Base-by-base conservation (phyloP, 2,113 vertebrate species). In the Bungarus multicinctus region DNA sequence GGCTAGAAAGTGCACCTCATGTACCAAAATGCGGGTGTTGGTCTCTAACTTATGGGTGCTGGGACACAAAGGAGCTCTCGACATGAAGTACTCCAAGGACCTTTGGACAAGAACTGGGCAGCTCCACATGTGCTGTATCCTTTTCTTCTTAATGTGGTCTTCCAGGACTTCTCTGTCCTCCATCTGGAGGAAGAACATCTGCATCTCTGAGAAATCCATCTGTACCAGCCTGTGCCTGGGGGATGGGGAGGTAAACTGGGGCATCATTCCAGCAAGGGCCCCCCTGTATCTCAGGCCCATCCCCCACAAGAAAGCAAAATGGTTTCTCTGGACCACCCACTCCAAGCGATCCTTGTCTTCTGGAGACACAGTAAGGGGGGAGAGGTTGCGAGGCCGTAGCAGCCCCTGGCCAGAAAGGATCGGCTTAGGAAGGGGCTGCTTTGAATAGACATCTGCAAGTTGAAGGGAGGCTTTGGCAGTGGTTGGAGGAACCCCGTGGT, bases 161-260 rank as follows among this genome's bases (percentile, higher is more conserved):
- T 96, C 94, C 30, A 95, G 89, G 54, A 57, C 89, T 25, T 88
- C 92, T 87, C 64, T 93, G 39, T 23, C 58, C 22, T 57, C 69
- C 34, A 25, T 39, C 30, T 88, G 39, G 45, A 94, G 39, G 10
- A 95, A 95, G 1, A 23, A 47, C 16, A 52, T 90, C n/a, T 93
- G 81, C 5, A 9, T 43, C 27, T 54, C 88, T 4, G n/a, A 34
- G 85, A 89, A 69, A 10, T 85, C 69, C 0, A 23, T 1, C 2
- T 20, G 34, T 20, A 47, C 5, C 34, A 0, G 30, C 18, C 34
- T 45, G 25, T 16, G n/a, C 20, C 50, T 30, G 22, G 43, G 27
- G 9, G 87, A 58, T 10, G 9, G 30, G 18, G 18, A 9, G 20
- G 9, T 0, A 5, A 55, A 55, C 16, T 43, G 5, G 5, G 90